These are phyloP conservation scores for Caradrina kadenii DNA, from an alignment of 2,888 invertebrate species.

Conservation along the genomic window DNA sequence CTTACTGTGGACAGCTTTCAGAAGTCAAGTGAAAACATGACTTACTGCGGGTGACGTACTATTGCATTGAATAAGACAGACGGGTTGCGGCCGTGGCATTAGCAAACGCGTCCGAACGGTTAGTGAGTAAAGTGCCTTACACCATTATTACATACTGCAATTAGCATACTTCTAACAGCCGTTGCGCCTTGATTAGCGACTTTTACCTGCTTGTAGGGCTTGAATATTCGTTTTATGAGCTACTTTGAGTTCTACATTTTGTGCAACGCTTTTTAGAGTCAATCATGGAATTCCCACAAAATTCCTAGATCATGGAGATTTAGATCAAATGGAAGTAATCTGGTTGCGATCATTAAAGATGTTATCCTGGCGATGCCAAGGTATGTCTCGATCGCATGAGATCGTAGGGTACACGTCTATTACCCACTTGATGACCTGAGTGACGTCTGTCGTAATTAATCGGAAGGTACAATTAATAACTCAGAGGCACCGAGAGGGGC, in stretches of 20 bases:
- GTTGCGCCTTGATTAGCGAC: constrained; percentile 43
- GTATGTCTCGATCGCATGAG: not conserved
- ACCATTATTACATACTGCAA: constrained; percentile 47
- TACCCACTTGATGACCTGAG: constrained; percentile 10
- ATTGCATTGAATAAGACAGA: constrained; percentile 19
- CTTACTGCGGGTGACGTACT: constrained; percentile 12
- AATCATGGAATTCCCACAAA: not conserved
- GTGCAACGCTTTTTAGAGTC: not conserved
- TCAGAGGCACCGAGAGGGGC: not conserved
- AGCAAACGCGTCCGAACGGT: constrained; percentile 26
- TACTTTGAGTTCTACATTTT: constrained; percentile 33
- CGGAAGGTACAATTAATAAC: constrained; percentile 28
- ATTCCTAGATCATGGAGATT: constrained; percentile 29
- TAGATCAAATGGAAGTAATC: constrained; percentile 33
- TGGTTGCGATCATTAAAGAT: constrained; percentile 5
- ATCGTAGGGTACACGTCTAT: constrained; percentile 16
- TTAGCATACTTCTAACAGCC: constrained; percentile 51
- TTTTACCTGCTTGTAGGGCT: constrained; percentile 42
- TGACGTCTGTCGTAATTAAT: constrained; percentile 22
- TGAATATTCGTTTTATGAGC: constrained; percentile 32
- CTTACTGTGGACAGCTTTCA: not conserved
- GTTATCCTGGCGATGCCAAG: not conserved
- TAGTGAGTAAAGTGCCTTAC: constrained; percentile 35
- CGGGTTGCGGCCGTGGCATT: constrained; percentile 15
- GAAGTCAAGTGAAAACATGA: not conserved